These are phyloP conservation scores for Bruchidius siliquastri DNA, from an alignment of 2,888 invertebrate species.

Conservation along the genomic window DNA sequence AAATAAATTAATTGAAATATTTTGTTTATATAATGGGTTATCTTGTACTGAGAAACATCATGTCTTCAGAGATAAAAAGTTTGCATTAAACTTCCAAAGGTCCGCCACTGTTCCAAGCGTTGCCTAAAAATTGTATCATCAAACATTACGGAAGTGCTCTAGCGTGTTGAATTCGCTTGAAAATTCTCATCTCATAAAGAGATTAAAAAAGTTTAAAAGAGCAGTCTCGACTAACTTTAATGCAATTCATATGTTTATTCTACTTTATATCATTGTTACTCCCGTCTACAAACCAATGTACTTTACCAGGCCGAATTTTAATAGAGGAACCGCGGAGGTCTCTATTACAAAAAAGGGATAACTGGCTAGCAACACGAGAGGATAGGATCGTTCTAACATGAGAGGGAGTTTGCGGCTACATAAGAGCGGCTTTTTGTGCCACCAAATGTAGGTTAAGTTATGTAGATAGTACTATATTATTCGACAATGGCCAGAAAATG, in stretches of 20 bases:
- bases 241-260: constrained; percentile 8
- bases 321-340: background rate
- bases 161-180: background rate
- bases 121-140: background rate
- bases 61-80: too few relatives aligned
- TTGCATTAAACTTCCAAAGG: background rate
- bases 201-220: constrained; percentile 13
- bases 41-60: too few relatives aligned
- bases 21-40: too few relatives aligned
- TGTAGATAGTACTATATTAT: background rate
- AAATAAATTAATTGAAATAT: too few relatives aligned
- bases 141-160: background rate
- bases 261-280: constrained; percentile 4
- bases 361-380: background rate
- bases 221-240: constrained; percentile 8
- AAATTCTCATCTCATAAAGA: background rate
- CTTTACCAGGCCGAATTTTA: background rate
- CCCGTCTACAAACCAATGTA: background rate
- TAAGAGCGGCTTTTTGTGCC: background rate
- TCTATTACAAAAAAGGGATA: background rate
- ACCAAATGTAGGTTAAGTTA: background rate
- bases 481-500: background rate
- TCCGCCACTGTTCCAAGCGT: background rate
- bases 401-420: background rate
- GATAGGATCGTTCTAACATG: background rate